These are phyloP conservation scores for Perognathus longimembris DNA, from an alignment of 2,113 vertebrate genomes.

Conservation along the genomic window DNA sequence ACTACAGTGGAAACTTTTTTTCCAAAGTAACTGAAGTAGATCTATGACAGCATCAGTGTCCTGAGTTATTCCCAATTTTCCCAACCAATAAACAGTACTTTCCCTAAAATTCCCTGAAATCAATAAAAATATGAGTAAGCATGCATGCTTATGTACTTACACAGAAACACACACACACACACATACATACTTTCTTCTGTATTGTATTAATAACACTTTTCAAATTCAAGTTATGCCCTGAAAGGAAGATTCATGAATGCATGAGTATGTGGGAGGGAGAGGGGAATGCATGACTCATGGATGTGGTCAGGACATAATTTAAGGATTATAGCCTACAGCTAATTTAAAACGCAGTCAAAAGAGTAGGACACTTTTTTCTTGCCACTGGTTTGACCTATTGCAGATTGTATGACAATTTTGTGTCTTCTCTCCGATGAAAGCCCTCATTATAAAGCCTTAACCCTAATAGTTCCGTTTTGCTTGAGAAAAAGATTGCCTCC, in stretches of 20 bases:
- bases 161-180: neutral
- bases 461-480: neutral
- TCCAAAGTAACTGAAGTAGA: neutral
- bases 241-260: neutral
- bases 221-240: neutral
- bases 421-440: neutral
- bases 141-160: too few relatives aligned
- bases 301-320: neutral
- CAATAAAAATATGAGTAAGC: neutral
- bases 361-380: neutral
- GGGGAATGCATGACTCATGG: neutral
- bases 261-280: neutral
- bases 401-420: neutral
- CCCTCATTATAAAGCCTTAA: neutral
- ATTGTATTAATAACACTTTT: neutral
- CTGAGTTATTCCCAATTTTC: constrained; percentile 3
- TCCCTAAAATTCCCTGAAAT: neutral
- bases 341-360: neutral
- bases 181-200: neutral
- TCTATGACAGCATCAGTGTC: neutral
- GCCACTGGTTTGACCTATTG: neutral
- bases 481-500: neutral
- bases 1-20: neutral
- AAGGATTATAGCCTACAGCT: neutral
- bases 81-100: neutral